Evolutionary conservation across 2,113 vertebrate genomes (phyloP).

Genomic region (Caretta caretta): DNA sequence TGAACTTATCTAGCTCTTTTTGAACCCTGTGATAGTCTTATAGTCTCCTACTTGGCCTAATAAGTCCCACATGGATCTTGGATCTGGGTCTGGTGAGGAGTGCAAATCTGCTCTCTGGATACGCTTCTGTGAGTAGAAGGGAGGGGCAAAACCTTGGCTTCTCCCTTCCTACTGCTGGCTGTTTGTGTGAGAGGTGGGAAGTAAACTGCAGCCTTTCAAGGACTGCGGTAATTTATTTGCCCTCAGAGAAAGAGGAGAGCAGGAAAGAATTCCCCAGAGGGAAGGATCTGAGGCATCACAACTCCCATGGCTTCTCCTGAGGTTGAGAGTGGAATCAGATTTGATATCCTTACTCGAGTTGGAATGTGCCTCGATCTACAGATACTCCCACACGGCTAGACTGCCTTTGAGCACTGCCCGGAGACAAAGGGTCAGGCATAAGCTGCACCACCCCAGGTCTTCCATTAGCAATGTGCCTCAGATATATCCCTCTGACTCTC

Average conservation of each 20-base stretch:
- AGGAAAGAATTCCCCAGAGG: not conserved
- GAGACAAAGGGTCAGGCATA: not conserved
- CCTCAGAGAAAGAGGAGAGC: not conserved
- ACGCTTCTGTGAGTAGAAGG: not conserved
- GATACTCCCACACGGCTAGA: not conserved
- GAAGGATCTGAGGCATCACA: not conserved
- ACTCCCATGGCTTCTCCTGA: not conserved
- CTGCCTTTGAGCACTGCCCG: not conserved
- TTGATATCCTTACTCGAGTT: not conserved
- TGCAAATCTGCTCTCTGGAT: not conserved
- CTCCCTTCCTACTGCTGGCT: not conserved
- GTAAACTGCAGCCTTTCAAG: not conserved
- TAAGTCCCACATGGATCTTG: not conserved
- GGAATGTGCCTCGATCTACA: not conserved
- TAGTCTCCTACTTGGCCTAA: not conserved
- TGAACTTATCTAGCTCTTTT: no score
- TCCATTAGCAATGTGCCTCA: not conserved
- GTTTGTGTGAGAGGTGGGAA: not conserved
- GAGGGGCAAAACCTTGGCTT: not conserved
- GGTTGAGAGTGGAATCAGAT: not conserved
- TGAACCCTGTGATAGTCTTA: not conserved
- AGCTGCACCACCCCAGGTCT: not conserved
- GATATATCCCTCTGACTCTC: not conserved
- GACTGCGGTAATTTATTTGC: not conserved
- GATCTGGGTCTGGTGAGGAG: not conserved